Conservation (phyloP, 1,140 invertebrate species). For the Drosophila serrata region DNA sequence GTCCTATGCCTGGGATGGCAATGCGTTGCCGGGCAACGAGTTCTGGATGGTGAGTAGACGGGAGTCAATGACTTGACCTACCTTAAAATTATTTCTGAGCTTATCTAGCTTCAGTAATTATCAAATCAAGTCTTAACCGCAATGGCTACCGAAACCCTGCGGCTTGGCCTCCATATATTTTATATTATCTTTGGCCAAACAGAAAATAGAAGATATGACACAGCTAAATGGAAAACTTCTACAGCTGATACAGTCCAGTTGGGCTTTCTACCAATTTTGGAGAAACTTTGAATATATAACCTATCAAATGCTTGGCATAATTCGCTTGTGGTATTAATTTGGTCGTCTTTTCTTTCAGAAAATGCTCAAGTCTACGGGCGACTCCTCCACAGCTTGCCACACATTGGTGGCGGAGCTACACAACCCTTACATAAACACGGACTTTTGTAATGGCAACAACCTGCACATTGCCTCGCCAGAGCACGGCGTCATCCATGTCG, state of each 20-base stretch:
- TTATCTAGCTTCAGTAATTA: background rate
- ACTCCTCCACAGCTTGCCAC: slow-evolving; percentile 88
- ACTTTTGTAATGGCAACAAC: slow-evolving; percentile 85
- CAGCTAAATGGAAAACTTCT: background rate
- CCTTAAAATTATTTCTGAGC: background rate
- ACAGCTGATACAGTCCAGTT: background rate
- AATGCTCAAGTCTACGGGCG: slow-evolving; percentile 86
- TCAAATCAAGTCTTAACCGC: background rate
- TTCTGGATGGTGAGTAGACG: slow-evolving; percentile 85
- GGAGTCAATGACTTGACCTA: background rate
- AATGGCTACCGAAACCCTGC: background rate
- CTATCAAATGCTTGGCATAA: background rate
- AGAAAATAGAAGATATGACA: background rate
- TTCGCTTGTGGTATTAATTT: too few relatives aligned
- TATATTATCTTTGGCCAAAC: background rate
- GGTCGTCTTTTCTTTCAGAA: slow-evolving; percentile 48
- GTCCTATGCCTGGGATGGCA: slow-evolving; percentile 90
- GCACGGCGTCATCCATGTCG: slow-evolving; percentile 86
- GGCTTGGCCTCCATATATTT: background rate
- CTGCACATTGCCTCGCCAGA: slow-evolving; percentile 86
- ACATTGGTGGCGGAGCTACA: slow-evolving; percentile 87
- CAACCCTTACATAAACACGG: slow-evolving; percentile 87
- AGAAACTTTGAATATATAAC: too few relatives aligned
- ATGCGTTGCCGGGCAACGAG: slow-evolving; percentile 89
- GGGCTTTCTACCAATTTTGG: too few relatives aligned